phyloP scores from a whole-genome alignment of 2,113 vertebrate genomes.

The Caranx ignobilis region DNA sequence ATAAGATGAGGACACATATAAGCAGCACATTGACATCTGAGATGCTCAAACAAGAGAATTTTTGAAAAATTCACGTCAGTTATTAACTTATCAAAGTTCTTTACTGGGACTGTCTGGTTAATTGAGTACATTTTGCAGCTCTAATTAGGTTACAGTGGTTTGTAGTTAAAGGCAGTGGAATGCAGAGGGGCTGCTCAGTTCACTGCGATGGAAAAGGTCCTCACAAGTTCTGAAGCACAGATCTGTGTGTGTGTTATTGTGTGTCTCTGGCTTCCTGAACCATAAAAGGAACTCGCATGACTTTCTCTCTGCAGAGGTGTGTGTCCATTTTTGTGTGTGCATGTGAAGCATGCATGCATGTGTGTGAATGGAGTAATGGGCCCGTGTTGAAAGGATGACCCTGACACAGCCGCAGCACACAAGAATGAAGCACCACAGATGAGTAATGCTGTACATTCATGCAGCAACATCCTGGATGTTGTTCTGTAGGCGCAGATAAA shows the following conservation, averaged over 20 bases:
- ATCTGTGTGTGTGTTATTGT: background rate
- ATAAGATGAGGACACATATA: no score
- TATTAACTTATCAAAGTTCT: no score
- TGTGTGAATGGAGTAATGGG: slow-evolving; percentile 28
- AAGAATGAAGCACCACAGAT: background rate
- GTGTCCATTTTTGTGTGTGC: background rate
- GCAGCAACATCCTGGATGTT: slow-evolving; percentile 13
- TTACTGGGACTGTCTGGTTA: no score
- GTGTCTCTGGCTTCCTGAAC: background rate
- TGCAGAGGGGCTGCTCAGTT: no score
- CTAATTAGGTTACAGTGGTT: no score
- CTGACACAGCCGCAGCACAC: slow-evolving; percentile 17
- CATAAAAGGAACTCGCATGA: background rate
- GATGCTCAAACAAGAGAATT: no score
- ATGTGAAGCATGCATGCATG: background rate
- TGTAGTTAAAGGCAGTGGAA: no score
- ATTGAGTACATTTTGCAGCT: no score
- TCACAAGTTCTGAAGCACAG: background rate
- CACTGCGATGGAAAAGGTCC: no score
- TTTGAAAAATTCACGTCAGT: background rate
- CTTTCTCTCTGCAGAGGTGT: background rate
- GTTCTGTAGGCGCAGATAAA: background rate
- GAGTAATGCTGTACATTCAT: slow-evolving; percentile 25
- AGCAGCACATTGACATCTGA: no score
- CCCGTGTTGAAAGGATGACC: slow-evolving; percentile 46